Evolutionary conservation across 2,888 invertebrate genomes (phyloP).

Genomic region (Neoascia interrupta): DNA sequence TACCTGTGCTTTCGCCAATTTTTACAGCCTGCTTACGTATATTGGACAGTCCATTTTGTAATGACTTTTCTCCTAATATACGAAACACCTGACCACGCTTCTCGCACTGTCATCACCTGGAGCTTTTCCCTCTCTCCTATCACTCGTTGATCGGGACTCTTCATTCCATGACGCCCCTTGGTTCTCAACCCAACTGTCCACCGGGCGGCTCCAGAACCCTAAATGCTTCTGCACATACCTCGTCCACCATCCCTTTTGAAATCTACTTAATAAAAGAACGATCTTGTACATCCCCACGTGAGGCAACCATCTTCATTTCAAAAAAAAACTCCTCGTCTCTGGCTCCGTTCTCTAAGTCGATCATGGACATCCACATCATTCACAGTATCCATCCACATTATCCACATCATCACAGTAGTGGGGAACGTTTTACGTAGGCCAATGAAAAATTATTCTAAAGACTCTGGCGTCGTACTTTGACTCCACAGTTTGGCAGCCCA

Average conservation of each 20-base stretch:
- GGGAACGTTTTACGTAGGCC: constrained; percentile 17
- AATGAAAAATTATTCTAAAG: constrained; percentile 2
- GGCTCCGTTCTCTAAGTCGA: neutral
- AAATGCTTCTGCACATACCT: neutral
- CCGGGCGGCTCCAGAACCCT: neutral
- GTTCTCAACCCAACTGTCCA: neutral
- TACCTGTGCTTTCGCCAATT: no score
- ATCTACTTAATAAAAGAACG: neutral
- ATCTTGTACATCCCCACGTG: no score
- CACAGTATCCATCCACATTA: constrained; percentile 3
- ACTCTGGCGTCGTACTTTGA: neutral
- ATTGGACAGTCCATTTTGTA: no score
- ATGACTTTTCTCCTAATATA: no score
- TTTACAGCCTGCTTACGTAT: no score
- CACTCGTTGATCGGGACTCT: neutral
- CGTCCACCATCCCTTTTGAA: neutral
- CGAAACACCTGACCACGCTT: no score
- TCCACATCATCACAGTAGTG: neutral
- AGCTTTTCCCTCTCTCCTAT: neutral
- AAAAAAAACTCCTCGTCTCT: neutral
- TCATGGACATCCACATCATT: no score
- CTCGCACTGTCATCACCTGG: neutral
- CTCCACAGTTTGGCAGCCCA: constrained; percentile 13
- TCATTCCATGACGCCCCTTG: neutral
- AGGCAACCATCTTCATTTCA: no score